Evolutionary conservation across 2,888 invertebrate species (phyloP), one percentile per base, ranked within the genome.

Genomic region (Plebejus melissa): DNA sequence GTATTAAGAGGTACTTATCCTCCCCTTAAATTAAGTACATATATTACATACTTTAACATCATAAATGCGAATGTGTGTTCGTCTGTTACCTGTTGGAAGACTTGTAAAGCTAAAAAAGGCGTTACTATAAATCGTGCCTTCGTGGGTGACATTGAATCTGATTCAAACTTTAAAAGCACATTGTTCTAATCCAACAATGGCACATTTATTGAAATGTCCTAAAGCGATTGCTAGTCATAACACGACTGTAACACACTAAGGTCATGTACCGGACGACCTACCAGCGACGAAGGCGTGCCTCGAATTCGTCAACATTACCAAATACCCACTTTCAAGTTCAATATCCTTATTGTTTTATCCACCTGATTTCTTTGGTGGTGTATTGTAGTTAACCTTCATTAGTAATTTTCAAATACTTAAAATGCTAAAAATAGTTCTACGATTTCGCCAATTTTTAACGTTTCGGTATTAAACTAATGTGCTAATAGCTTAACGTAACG

Each of bases 251-350:
- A 81, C 79, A 81, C 78, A 79, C 77, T 80, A 81, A 82, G 83
- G 82, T 82, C 82, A 75, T 57, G 77, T 80, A 81, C 82, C 82
- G 82, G 82, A 82, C 81, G 83, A 82, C 81, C 81, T 78, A 79
- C 83, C 82, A 81, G 82, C 83, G 80, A 81, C 83, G 80, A 81
- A 77, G 76, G 78, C 82, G 82, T 79, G 81, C 70, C 60, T 74
- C 75, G 83, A 82, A 82, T 83, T 78, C 77, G 78, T 78, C 77
- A 80, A 78, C 79, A 80, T 79, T 81, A 81, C 78, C 76, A 77
- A 77, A 79, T 80, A 76, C 81, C 41, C 9, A 75, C 74, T 72
- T 72, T 72, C 54, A 72, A 72, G 72, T 72, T 72, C 72, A 72
- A 54, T 72, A 54, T 32, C 72, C 70, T 41, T n/a, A 41, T 41